Percentiles rank a stretch among this genome's conserved stretches.
Evolutionary conservation across 2,113 vertebrate genomes (phyloP).

Genomic region (Silurus meridionalis): DNA sequence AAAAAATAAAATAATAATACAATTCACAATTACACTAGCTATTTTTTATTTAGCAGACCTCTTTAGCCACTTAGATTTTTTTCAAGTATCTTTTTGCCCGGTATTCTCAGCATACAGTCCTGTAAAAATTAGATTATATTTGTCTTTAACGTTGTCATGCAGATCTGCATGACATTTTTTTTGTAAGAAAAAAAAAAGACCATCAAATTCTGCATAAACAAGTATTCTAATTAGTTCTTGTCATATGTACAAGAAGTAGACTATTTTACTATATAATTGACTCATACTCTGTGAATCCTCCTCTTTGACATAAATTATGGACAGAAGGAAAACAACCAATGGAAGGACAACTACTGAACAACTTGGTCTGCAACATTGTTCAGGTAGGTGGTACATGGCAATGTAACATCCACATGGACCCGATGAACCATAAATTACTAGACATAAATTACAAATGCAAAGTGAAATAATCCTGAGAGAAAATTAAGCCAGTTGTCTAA

Average conservation of each 20-base stretch:
- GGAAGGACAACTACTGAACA: too few species aligned
- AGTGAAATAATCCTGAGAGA: not conserved
- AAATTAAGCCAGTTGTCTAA: not conserved
- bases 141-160: not conserved
- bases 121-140: not conserved
- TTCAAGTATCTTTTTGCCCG: not conserved
- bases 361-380: too few species aligned
- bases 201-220: not conserved
- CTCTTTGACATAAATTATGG: too few species aligned
- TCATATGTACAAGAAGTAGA: too few species aligned
- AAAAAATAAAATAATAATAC: not conserved
- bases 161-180: not conserved
- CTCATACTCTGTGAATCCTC: too few species aligned
- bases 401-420: too few species aligned
- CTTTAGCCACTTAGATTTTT: not conserved
- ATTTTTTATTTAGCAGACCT: not conserved
- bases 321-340: too few species aligned
- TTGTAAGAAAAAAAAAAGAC: not conserved
- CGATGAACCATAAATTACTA: too few species aligned
- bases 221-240: not conserved
- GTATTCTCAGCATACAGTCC: not conserved
- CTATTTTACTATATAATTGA: too few species aligned
- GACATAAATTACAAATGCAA: too few species aligned
- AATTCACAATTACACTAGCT: not conserved
- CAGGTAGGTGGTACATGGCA: too few species aligned